A percentile compares a stretch with the other conserved stretches of the same genome.
Evolutionary conservation across 2,797 vertebrate species (phyloP).

Genomic region (Mormyrops boulengeri): DNA sequence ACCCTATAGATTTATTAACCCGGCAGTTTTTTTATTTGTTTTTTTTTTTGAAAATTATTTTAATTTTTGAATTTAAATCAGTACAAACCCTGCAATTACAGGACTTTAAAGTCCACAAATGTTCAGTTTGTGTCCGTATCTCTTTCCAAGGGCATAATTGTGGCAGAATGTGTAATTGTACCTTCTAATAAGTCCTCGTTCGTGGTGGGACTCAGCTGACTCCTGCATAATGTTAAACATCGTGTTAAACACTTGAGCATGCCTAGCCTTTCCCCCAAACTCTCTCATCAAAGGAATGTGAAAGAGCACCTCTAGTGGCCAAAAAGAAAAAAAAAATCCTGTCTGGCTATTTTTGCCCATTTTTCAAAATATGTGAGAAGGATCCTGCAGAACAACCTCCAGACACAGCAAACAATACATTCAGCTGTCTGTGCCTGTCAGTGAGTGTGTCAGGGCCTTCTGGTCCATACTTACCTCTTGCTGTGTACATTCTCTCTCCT

Average conservation of each 20-base stretch:
- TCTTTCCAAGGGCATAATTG: slow-evolving; percentile 36
- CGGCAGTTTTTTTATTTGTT: slow-evolving; percentile 2
- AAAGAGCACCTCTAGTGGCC: not conserved
- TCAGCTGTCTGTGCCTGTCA: not conserved
- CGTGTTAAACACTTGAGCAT: not conserved
- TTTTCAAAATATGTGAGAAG: not conserved
- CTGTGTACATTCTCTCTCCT: not conserved
- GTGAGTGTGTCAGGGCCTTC: not conserved
- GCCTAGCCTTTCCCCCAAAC: not conserved
- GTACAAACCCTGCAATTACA: slow-evolving; percentile 46
- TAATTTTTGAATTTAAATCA: slow-evolving; percentile 30
- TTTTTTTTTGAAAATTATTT: slow-evolving; percentile 29
- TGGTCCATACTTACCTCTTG: not conserved
- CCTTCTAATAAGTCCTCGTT: not conserved
- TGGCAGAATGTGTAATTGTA: slow-evolving; percentile 40
- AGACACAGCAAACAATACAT: not conserved
- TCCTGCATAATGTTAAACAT: not conserved
- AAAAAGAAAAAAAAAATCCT: too few species aligned
- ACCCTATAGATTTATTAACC: slow-evolving; percentile 18
- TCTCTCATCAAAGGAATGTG: too few species aligned
- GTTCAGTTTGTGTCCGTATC: slow-evolving; percentile 15
- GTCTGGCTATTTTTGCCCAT: not conserved
- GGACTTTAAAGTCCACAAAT: slow-evolving; percentile 28
- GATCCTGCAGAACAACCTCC: not conserved
- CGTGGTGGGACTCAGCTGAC: not conserved